Percentiles rank a stretch among this genome's conserved stretches.
Conservation (phyloP, 2,888 invertebrate genomes). For the Apamea monoglypha region DNA sequence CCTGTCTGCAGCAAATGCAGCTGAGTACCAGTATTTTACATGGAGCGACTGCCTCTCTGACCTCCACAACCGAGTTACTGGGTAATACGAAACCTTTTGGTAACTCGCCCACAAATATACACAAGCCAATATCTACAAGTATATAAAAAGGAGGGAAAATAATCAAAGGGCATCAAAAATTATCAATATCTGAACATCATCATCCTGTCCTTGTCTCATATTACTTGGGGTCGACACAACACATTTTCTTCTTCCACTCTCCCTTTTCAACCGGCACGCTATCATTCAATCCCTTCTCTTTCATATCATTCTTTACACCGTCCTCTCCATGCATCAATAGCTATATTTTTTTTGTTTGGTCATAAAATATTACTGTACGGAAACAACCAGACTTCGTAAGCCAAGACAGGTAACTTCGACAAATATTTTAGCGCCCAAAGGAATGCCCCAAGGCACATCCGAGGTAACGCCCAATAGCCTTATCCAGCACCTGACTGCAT, state of each 20-base stretch:
- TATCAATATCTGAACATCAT: too few relatives aligned
- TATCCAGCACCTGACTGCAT: slow-evolving; percentile 78
- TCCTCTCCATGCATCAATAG: not conserved
- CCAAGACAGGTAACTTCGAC: not conserved
- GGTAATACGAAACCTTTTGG: not conserved
- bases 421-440: slow-evolving; percentile 22
- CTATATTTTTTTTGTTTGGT: not conserved
- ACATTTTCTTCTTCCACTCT: not conserved
- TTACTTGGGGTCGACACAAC: not conserved
- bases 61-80: not conserved
- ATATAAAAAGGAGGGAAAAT: too few relatives aligned
- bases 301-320: not conserved
- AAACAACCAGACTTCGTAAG: not conserved
- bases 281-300: not conserved
- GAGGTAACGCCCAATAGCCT: slow-evolving; percentile 72
- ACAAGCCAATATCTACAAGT: not conserved
- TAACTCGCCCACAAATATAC: not conserved
- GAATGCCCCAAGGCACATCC: slow-evolving; percentile 56
- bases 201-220: not conserved
- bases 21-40: not conserved
- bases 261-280: not conserved
- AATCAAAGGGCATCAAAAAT: too few relatives aligned
- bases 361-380: not conserved
- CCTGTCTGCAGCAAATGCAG: not conserved
- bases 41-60: not conserved